Evolutionary conservation across 1,140 invertebrate genomes (phyloP), one percentile per base, ranked within the genome.

Genomic region (Conopomorpha cramerella): DNA sequence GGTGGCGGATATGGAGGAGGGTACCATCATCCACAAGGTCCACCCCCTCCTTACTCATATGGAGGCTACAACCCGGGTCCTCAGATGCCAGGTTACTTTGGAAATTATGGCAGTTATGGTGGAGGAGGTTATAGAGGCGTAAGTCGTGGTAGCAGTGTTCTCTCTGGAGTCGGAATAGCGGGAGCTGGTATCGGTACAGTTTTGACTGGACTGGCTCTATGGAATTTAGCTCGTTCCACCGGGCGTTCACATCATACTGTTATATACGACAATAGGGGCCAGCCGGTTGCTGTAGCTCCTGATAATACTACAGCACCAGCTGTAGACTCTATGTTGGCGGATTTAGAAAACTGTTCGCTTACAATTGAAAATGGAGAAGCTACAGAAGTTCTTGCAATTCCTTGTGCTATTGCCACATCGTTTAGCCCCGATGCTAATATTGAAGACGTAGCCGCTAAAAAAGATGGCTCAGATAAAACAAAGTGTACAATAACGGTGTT

Each of bases 321-420:
- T 14, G 45, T 49, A 8, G 72, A 79, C 45, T 53, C 72, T 10
- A 60, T 78, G 30, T 49, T 79, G 39, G 56, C 53, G n/a, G 60
- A 79, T 45, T 62, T 79, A 18, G 50, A 62, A 7, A 79, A 79
- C 38, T 79, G 77, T 39, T 67, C 68, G 30, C 46, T 79, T 18
- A 71, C 74, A 13, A 77, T 79, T 34, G 66, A 43, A 29, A 73
- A 37, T 23, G 54, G 48, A 26, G 64, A 73, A 36, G 39, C 46
- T 17, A 74, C 71, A 3, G 74, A 78, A 55, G 50, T 79, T 13
- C 45, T 77, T 26, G 63, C 60, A 8, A 77, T 79, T 43, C 77
- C 77, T 19, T 79, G 77, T 49, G 59, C 76, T 16, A 78, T 79
- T 13, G 77, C 74, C 36, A 72, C 77, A 15, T 79, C 77, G 11